Percentiles rank a stretch among this genome's conserved stretches.
These are phyloP conservation scores for Micropoecilia bifurca DNA, from an alignment of 2,797 vertebrate species.

Conservation along the genomic window DNA sequence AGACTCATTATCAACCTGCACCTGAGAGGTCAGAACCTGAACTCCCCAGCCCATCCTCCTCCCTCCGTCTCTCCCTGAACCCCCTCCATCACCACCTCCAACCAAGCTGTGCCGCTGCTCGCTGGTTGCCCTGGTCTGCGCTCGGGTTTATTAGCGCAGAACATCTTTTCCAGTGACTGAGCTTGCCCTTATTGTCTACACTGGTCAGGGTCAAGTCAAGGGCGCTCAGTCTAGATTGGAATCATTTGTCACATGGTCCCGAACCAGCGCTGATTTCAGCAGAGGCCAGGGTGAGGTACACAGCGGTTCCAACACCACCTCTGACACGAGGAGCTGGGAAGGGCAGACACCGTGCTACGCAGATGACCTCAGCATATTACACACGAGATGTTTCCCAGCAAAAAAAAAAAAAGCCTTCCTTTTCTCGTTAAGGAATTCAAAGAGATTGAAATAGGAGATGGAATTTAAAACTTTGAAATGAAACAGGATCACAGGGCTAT, in stretches of 20 bases:
- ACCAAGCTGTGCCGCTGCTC: conserved; percentile 60
- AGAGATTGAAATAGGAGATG: conserved; percentile 52
- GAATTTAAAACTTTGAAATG: conserved; percentile 64
- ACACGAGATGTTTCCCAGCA: conserved; percentile 80
- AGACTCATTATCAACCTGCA: conserved; percentile 98
- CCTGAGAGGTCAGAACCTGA: conserved; percentile 97
- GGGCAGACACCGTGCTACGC: conserved; percentile 84
- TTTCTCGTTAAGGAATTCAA: conserved; percentile 80
- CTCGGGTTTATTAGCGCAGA: conserved; percentile 99
- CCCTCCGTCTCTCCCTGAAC: conserved; percentile 55
- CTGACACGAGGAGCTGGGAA: conserved; percentile 88
- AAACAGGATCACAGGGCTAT: conserved; percentile 83
- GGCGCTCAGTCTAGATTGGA: conserved; percentile 98
- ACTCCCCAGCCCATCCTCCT: conserved; percentile 71
- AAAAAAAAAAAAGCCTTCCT: not conserved
- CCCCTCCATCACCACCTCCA: conserved; percentile 20
- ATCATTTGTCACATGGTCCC: conserved; percentile 99
- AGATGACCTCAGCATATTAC: conserved; percentile 89
- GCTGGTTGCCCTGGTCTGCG: conserved; percentile 82
- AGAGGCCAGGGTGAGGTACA: conserved; percentile 84
- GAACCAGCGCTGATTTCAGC: conserved; percentile 95
- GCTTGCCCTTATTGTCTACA: conserved; percentile 97
- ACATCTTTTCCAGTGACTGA: conserved; percentile 99
- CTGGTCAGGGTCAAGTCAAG: conserved; percentile 99
- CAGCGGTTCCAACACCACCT: conserved; percentile 86